Base-by-base conservation (phyloP, 2,888 invertebrate species). In the Ophion ventricosus region DNA sequence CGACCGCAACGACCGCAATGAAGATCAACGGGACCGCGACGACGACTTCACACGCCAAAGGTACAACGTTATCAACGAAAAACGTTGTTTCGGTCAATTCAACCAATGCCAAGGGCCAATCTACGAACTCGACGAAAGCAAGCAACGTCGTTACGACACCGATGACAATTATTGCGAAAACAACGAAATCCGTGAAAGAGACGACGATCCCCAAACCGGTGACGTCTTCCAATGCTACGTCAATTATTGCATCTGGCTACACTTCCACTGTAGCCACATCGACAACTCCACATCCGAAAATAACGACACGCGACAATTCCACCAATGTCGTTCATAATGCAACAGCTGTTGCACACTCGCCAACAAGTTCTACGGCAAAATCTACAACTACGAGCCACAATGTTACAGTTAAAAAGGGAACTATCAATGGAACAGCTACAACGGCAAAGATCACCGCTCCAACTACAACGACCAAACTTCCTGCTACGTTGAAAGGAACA, bases 191-290 rank as follows among this genome's bases (percentile, higher is more conserved):
- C 7, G 40, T 43, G 7, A 63, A 25, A 3, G 73, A 67, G 49
- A 78, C 84, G 25, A 74, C 75, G 7, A 75, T 64, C n/a, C 69
- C 75, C 1, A 66, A 54, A 54, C 40, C 81, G 0, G 11, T 43
- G 35, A 74, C 66, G 14, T 35, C 54, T 25, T 66, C 2, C 17
- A 56, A 25, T 1, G 43, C 23, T 23, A 17, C 56, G 2, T 61
- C 43, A 0, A 26, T 10, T 20, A 74, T 26, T n/a, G 10, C 59
- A 25, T 40, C 57, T 5, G 59, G 35, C 40, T 17, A 25, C 25
- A 59, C 14, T 72, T 40, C 72, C n/a, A 26, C 57, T 8, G 4
- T n/a, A 1, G 23, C 54, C 20, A 74, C 43, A 26, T 61, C 49
- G n/a, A 61, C 73, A 25, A 74, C 61, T 49, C 40, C 26, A 4